phyloP scores from a whole-genome alignment of 2,797 vertebrate genomes.

The Lacerta bilineata region DNA sequence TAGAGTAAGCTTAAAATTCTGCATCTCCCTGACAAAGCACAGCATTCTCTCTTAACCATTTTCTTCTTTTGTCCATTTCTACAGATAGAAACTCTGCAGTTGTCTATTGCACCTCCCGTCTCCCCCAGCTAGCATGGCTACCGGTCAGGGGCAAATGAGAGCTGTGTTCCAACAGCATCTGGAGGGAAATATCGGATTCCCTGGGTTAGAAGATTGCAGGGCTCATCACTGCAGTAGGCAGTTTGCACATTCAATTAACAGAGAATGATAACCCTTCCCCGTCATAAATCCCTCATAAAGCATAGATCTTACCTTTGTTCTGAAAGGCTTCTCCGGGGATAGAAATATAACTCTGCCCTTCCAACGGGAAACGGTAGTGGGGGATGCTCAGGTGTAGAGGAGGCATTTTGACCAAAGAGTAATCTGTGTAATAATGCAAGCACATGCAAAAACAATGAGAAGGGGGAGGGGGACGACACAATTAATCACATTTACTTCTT shows the following conservation, averaged over 20 bases:
- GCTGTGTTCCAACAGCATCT: too few relatives aligned
- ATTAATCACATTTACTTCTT: neutral
- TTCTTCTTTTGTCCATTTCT: too few relatives aligned
- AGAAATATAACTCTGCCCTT: constrained; percentile 91
- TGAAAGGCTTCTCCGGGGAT: constrained; percentile 91
- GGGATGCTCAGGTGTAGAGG: constrained; percentile 82
- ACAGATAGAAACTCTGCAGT: too few relatives aligned
- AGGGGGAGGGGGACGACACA: neutral
- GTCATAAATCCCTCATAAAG: neutral
- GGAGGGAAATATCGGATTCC: too few relatives aligned
- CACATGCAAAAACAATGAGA: neutral
- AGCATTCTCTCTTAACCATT: too few relatives aligned
- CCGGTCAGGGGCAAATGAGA: too few relatives aligned
- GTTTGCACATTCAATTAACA: too few relatives aligned
- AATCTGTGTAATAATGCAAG: constrained; percentile 83
- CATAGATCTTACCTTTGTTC: constrained; percentile 84
- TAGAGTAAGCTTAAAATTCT: too few relatives aligned
- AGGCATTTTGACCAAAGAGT: constrained; percentile 87
- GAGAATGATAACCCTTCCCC: neutral
- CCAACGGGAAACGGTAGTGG: constrained; percentile 91
- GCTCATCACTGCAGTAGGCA: neutral
- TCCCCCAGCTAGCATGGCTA: too few relatives aligned
- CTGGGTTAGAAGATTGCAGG: too few relatives aligned
- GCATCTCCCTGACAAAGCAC: too few relatives aligned
- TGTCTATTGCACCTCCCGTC: too few relatives aligned